phyloP scores from a whole-genome alignment of 2,113 vertebrate species.

The Dermatemys mawii region DNA sequence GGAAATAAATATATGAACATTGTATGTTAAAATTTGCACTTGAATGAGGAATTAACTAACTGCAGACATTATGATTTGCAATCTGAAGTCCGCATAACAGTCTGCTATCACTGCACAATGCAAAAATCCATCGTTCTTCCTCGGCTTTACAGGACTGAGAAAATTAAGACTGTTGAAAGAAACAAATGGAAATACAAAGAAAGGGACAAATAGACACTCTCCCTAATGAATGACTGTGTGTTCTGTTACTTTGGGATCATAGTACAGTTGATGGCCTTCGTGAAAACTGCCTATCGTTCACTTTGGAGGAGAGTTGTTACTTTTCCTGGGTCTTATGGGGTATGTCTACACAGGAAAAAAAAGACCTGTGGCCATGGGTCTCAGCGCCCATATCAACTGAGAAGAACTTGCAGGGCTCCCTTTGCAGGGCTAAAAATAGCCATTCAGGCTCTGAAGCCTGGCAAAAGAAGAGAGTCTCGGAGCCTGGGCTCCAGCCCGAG shows the following conservation, averaged over 20 bases:
- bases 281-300: background rate
- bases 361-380: background rate
- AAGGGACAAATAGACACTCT: background rate
- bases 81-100: background rate
- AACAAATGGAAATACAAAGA: background rate
- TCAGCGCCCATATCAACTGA: background rate
- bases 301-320: background rate
- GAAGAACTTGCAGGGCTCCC: background rate
- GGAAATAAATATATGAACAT: background rate
- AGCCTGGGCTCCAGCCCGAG: background rate
- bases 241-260: background rate
- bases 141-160: background rate
- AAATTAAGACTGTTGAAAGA: background rate
- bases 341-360: background rate
- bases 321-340: background rate
- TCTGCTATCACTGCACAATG: background rate
- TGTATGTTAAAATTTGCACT: background rate
- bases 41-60: background rate
- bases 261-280: background rate
- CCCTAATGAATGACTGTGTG: background rate
- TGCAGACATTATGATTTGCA: background rate
- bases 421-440: background rate
- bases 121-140: background rate
- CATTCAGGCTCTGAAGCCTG: background rate
- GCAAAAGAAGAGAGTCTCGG: background rate